phyloP scores from a whole-genome alignment of 1,140 invertebrate genomes.

The Nasonia vitripennis region DNA sequence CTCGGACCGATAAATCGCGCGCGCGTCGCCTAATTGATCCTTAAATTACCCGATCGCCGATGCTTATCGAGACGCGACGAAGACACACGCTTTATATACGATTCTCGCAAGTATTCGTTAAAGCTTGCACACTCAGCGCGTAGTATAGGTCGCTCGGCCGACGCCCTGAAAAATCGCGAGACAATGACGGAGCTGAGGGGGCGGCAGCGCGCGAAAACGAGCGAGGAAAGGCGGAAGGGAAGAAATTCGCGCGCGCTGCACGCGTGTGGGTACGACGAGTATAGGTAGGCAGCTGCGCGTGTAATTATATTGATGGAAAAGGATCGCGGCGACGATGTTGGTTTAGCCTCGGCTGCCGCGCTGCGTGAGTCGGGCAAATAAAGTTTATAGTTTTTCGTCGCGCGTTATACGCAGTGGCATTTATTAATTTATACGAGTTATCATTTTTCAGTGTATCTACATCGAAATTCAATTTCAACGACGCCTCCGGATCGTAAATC shows the following conservation, averaged over 20 bases:
- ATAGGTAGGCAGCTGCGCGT: not conserved
- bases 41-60: slow-evolving; percentile 48
- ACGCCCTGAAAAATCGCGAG: slow-evolving; percentile 39
- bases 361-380: too few species aligned
- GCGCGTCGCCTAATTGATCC: slow-evolving; percentile 46
- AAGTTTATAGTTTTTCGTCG: not conserved
- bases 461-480: slow-evolving; percentile 1
- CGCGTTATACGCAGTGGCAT: too few species aligned
- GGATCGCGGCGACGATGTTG: not conserved
- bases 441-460: too few species aligned
- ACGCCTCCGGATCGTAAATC: slow-evolving; percentile 7
- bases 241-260: slow-evolving; percentile 11
- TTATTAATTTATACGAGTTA: too few species aligned
- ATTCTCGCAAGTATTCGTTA: not conserved
- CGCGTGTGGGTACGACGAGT: not conserved
- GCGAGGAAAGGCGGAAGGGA: slow-evolving; percentile 26
- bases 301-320: slow-evolving; percentile 33
- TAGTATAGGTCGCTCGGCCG: not conserved
- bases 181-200: slow-evolving; percentile 42
- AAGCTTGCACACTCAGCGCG: not conserved
- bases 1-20: slow-evolving; percentile 14
- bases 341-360: too few species aligned
- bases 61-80: slow-evolving; percentile 23
- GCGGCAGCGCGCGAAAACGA: not conserved
- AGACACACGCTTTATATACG: not conserved